Evolutionary conservation across 2,888 invertebrate genomes (phyloP).

Genomic region (Ariolimax columbianus): DNA sequence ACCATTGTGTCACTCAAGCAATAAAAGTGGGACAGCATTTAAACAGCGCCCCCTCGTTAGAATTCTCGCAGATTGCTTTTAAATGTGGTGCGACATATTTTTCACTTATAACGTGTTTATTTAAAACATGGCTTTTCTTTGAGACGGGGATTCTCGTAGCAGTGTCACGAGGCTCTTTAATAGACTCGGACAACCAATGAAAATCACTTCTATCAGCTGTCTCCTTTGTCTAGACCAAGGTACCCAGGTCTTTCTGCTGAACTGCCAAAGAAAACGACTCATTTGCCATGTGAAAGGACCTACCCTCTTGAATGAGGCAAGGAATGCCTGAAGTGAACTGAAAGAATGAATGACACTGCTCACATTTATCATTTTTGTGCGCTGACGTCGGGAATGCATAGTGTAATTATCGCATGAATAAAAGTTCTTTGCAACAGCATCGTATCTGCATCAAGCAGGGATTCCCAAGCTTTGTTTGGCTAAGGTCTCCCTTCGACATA

Average conservation of each 20-base stretch:
- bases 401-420: neutral
- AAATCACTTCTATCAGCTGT: neutral
- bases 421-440: too few relatives aligned
- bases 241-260: neutral
- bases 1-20: neutral
- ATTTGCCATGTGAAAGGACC: neutral
- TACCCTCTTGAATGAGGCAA: neutral
- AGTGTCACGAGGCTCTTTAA: neutral
- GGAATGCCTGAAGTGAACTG: neutral
- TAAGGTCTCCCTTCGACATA: too few relatives aligned
- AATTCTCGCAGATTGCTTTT: neutral
- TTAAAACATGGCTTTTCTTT: conserved; percentile 25
- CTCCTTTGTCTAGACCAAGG: neutral
- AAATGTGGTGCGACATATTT: neutral
- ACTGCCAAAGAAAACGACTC: neutral
- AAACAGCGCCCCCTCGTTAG: neutral
- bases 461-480: too few relatives aligned
- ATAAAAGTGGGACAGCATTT: neutral
- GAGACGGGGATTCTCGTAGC: neutral
- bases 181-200: neutral
- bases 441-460: too few relatives aligned
- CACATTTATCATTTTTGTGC: neutral
- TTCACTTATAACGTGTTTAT: neutral
- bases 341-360: neutral
- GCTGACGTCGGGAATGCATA: neutral